These are phyloP conservation scores for Zaprionus gabonicus DNA, from an alignment of 1,140 invertebrate species.

Conservation along the genomic window DNA sequence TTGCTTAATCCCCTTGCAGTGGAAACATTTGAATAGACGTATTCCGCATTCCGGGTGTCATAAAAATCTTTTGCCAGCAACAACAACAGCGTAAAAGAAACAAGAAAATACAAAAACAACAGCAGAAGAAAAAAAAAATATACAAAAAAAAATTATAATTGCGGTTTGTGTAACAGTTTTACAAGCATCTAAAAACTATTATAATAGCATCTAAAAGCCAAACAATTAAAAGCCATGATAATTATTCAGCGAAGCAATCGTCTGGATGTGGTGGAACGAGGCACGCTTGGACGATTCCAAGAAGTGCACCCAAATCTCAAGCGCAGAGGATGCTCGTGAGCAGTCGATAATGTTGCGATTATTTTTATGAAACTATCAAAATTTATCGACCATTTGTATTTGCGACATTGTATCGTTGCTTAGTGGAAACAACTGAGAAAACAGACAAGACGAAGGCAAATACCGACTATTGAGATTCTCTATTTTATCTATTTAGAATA, in stretches of 20 bases:
- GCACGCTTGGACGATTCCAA: background rate
- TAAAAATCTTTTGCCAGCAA: background rate
- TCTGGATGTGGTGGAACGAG: background rate
- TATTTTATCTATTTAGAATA: background rate
- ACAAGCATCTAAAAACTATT: slow-evolving; percentile 11
- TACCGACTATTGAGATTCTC: background rate
- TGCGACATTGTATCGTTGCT: background rate
- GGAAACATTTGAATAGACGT: slow-evolving; percentile 6
- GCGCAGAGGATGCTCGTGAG: background rate
- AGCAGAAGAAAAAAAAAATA: background rate
- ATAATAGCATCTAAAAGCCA: slow-evolving; percentile 8
- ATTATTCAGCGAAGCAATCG: slow-evolving; percentile 4
- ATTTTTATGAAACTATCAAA: slow-evolving; percentile 8
- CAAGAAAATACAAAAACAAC: background rate
- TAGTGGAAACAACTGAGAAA: too few species aligned
- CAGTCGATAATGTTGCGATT: background rate
- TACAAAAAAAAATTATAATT: background rate
- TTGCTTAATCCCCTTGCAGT: slow-evolving; percentile 18
- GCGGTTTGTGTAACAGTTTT: slow-evolving; percentile 1
- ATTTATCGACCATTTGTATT: background rate
- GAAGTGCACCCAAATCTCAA: background rate
- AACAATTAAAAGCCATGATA: slow-evolving; percentile 10
- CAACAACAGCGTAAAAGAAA: background rate
- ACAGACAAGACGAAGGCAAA: background rate
- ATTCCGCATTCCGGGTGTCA: slow-evolving; percentile 33